Evolutionary conservation across 1,140 invertebrate species (phyloP), one percentile per base, ranked within the genome.

Genomic region (Maconellicoccus hirsutus): DNA sequence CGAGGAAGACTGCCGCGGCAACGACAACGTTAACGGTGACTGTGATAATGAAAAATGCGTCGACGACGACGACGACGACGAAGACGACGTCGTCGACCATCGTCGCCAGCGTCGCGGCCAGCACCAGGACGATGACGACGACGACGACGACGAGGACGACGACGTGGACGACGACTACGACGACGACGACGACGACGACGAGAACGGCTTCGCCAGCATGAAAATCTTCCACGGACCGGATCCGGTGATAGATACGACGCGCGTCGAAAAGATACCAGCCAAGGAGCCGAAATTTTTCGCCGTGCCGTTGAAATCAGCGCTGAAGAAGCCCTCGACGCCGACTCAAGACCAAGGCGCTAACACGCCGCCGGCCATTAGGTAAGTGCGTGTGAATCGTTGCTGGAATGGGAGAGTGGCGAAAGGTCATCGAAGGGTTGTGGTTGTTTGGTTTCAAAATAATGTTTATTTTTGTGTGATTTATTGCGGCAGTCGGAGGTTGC

Each of bases 251-350:
- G 90, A 93, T 78, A 92, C 90, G 33, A 86, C 85, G 19, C 84
- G 89, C 70, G 86, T 93, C 38, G 91, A 94, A 79, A 90, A 94
- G 80, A 93, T 94, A 72, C 91, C 90, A 71, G 91, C 92, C 71
- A 92, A 92, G 80, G 91, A 93, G 81, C 90, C 90, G 19, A 86
- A 88, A 71, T 75, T 91, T 78, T 89, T 93, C 82, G 92, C 91
- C 71, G 86, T 93, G 81, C 92, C 92, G 71, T 83, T 93, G 63
- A 95, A 95, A 78, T 93, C 91, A 23, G 92, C 92, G n/a, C 82
- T 94, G 52, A 94, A 94, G 82, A 95, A 94, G 71, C 83, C 81
- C 74, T 86, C 80, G 72, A 89, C 82, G 70, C 91, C 89, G 52
- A 92, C 89, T n/a, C 73, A 74, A 73, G 63, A 69, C 29, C 72